Conservation (phyloP, 2,888 invertebrate species). For the Tineola bisselliella region DNA sequence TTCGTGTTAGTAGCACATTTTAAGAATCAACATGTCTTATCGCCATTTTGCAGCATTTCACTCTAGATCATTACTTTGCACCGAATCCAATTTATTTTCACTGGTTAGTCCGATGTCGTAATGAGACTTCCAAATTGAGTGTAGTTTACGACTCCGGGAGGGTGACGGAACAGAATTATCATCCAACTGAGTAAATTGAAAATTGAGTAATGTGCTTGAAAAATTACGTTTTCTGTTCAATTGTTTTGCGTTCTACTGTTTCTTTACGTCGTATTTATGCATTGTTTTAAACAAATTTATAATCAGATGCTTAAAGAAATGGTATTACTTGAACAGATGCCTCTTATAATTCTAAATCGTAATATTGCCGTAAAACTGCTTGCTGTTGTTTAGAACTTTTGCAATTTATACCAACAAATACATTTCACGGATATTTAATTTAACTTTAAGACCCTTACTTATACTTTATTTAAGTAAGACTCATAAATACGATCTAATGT, state of each 20-base stretch:
- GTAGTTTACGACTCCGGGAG: not conserved
- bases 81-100: constrained; percentile 1
- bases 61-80: not conserved
- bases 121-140: constrained; percentile 3
- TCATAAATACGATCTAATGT: too few relatives aligned
- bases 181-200: not conserved
- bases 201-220: not conserved
- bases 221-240: not conserved
- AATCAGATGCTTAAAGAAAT: too few relatives aligned
- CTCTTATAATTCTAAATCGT: too few relatives aligned
- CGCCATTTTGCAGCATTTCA: constrained; percentile 2
- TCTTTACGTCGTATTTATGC: not conserved
- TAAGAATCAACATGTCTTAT: not conserved
- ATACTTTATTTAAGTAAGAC: too few relatives aligned
- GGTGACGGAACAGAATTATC: not conserved
- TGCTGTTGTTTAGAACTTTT: too few relatives aligned
- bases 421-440: too few relatives aligned
- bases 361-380: too few relatives aligned
- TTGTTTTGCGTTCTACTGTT: not conserved
- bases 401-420: too few relatives aligned
- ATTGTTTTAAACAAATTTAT: too few relatives aligned
- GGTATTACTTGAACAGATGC: too few relatives aligned
- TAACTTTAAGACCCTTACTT: too few relatives aligned
- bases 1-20: not conserved
- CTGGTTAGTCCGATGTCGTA: constrained; percentile 3